Base-by-base conservation (phyloP, 2,113 vertebrate genomes). In the Clarias gariepinus region DNA sequence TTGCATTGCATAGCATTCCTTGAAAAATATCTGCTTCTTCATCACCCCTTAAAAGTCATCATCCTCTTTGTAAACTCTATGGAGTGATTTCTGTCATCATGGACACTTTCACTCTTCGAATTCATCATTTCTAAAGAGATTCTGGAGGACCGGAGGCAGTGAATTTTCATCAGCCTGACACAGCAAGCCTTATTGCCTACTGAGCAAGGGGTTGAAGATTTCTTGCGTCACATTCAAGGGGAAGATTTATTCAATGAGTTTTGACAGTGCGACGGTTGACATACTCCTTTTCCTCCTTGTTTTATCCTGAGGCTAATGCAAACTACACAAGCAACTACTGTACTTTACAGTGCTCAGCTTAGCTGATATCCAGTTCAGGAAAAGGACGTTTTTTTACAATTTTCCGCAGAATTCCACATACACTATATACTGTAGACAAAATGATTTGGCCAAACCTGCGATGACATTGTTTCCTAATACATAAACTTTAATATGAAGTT, bases 151-250 rank as follows among this genome's bases (percentile, higher is more conserved):
- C 21, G 30, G 36, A 82, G 69, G 74, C 60, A 23, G 13, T 18
- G 19, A 64, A 74, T 71, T 63, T 79, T 85, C 23, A 41, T 76
- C 58, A 78, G 25, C 55, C 53, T 61, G 25, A n/a, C 66, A 53
- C 33, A 58, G 55, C 1, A 71, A 73, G 68, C 23, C 68, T 81
- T 58, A 81, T 23, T 30, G 41, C 76, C 58, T 21, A 18, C 58
- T 18, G n/a, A 25, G n/a, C 60, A 85, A 74, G 74, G 55, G 78
- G 73, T 36, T 79, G 41, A 28, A 78, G 47, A 66, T 68, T 53
- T 79, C 84, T 85, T 66, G 84, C 53, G 21, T 85, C 61, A 79
- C 47, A 79, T 55, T 47, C 41, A 68, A 66, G n/a, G 25, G 53
- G 53, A 74, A 53, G 28, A 78, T 55, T 85, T 66, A 79, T 85